phyloP scores from a whole-genome alignment of 2,888 invertebrate species.

The Chrysolina americana region DNA sequence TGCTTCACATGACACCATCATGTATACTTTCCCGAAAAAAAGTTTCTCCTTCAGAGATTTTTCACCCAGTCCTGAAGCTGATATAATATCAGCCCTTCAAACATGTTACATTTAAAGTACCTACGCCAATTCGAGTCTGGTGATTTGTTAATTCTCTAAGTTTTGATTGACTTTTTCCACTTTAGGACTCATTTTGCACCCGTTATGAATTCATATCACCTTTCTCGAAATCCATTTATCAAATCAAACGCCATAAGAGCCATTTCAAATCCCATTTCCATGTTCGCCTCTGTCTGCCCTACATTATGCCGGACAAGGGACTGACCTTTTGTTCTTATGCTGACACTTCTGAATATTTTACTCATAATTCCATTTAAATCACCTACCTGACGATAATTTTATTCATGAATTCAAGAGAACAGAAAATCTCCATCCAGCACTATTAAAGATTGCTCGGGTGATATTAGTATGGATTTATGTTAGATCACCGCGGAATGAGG shows the following conservation, averaged over 20 bases:
- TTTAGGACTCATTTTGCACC: background rate
- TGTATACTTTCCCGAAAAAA: too few species aligned
- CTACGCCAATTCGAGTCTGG: too few species aligned
- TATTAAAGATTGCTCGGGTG: constrained; percentile 30
- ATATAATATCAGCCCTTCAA: too few species aligned
- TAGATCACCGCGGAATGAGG: constrained; percentile 6
- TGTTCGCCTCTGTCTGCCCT: constrained; percentile 36
- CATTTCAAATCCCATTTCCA: constrained; percentile 34
- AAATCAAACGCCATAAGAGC: constrained; percentile 36
- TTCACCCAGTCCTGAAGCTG: too few species aligned
- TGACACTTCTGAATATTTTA: constrained; percentile 55
- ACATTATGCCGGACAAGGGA: constrained; percentile 42
- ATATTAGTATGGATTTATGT: constrained; percentile 27
- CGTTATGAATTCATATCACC: constrained; percentile 22
- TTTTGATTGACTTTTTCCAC: constrained; percentile 6
- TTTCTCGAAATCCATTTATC: constrained; percentile 26
- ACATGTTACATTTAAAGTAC: too few species aligned
- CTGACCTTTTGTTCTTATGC: constrained; percentile 51
- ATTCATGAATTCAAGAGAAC: constrained; percentile 47
- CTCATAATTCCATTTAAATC: constrained; percentile 54
- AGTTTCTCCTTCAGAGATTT: too few species aligned
- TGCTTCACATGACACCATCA: too few species aligned
- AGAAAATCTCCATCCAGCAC: constrained; percentile 39
- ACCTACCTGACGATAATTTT: constrained; percentile 48
- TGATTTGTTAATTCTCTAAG: background rate